Evolutionary conservation across 2,113 vertebrate species (phyloP), one percentile per base, ranked within the genome.

Genomic region (Poeciliopsis turrubarensis): DNA sequence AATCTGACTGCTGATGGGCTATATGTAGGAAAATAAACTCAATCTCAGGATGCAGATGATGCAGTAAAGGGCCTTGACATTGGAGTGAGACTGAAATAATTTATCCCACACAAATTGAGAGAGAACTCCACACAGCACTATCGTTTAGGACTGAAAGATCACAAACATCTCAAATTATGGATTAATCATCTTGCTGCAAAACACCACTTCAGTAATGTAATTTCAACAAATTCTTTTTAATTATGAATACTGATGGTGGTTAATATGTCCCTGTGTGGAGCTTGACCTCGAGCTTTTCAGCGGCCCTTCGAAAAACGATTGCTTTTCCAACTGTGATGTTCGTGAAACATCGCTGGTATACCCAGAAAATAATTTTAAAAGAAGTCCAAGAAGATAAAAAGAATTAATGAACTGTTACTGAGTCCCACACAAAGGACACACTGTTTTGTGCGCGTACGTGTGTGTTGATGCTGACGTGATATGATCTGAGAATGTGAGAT

Each of bases 401-500:
- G 12, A 60, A 37, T 72, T 64, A 64, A 77, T 79, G 66, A 72
- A 68, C 30, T 79, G 39, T 79, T 76, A 64, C 70, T 60, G 51
- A 72, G 57, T 73, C 34, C 72, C 62, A 10, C 39, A 62, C 29
- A 44, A 73, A 73, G 71, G 61, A 70, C 47, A 66, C 25, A 7
- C 34, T 30, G n/a, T 2, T 10, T 4, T 73, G 51, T 82, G 30
- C 68, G 22, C 26, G 9, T 64, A 11, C 41, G 7, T 72, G 30
- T 79, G 41, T 44, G 60, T 57, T n/a, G 25, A 10, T 57, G 22
- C 10, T 25, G 17, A 9, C 6, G 10, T 72, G 62, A 71, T 75
- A 39, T 15, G 60, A 75, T 85, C 31, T 78, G 73, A 86, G 79
- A 65, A 57, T 27, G 31, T 75, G 68, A 84, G 82, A 80, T 84